phyloP scores from a whole-genome alignment of 2,888 invertebrate species.

The Geotrupes spiniger region DNA sequence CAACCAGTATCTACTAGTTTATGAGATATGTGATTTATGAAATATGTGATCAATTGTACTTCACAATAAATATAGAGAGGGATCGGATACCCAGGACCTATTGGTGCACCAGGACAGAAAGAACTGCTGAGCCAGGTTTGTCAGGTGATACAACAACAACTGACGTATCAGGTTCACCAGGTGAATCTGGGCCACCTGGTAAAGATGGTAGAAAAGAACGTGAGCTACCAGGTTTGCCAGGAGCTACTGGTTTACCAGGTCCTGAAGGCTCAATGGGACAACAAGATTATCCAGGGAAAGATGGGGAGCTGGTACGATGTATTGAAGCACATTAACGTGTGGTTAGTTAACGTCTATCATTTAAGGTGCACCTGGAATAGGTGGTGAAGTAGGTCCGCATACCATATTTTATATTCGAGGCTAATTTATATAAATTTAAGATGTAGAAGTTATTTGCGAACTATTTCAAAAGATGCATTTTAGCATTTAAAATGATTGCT shows the following conservation, averaged over 20 bases:
- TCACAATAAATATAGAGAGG: constrained; percentile 8
- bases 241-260: constrained; percentile 54
- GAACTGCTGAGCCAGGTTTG: constrained; percentile 20
- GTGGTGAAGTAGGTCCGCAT: constrained; percentile 28
- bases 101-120: constrained; percentile 13
- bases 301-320: constrained; percentile 45
- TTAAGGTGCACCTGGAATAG: constrained; percentile 34
- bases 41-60: too few species aligned
- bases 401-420: too few species aligned
- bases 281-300: constrained; percentile 49
- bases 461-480: too few species aligned
- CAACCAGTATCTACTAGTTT: too few species aligned
- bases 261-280: constrained; percentile 48
- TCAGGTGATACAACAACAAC: constrained; percentile 32
- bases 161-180: constrained; percentile 39
- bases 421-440: too few species aligned
- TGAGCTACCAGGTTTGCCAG: constrained; percentile 53
- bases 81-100: constrained; percentile 12
- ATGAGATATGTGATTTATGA: too few species aligned
- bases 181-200: constrained; percentile 50
- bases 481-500: too few species aligned
- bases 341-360: constrained; percentile 8
- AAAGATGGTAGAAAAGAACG: constrained; percentile 53
- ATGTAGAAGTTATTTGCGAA: too few species aligned
- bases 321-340: neutral